Evolutionary conservation across 1,140 invertebrate species (phyloP).

Genomic region (Helicorthomorpha holstii): DNA sequence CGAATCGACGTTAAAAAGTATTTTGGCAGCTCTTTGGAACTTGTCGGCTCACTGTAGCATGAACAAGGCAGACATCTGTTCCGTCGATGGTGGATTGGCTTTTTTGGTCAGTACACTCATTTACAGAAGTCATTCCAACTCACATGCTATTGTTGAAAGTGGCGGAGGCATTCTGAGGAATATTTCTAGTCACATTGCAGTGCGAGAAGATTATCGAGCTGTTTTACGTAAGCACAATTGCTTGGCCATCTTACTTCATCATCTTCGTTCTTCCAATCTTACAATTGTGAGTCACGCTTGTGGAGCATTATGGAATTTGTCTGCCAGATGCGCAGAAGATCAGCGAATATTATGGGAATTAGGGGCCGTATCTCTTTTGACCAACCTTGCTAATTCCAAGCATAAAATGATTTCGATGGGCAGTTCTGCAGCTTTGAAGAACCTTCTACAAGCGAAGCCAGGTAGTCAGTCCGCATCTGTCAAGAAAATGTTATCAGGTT

Average conservation of each 20-base stretch:
- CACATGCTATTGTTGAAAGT: conserved; percentile 78
- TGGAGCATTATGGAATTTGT: conserved; percentile 88
- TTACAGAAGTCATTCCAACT: conserved; percentile 69
- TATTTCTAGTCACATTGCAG: conserved; percentile 84
- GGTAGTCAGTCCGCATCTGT: conserved; percentile 19
- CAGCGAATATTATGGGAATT: conserved; percentile 78
- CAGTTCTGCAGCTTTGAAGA: conserved; percentile 81
- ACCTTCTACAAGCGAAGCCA: conserved; percentile 66
- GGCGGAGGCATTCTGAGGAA: conserved; percentile 87
- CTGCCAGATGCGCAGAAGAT: conserved; percentile 70
- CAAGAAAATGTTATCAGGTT: conserved; percentile 38
- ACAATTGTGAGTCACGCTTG: conserved; percentile 93
- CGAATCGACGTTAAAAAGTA: conserved; percentile 85
- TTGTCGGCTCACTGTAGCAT: conserved; percentile 84
- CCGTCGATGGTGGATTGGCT: conserved; percentile 63
- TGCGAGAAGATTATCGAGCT: conserved; percentile 71
- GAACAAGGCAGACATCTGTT: conserved; percentile 87
- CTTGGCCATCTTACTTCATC: conserved; percentile 71
- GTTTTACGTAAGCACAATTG: conserved; percentile 74
- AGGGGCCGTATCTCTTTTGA: conserved; percentile 79
- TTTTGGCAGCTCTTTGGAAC: conserved; percentile 91
- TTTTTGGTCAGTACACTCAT: conserved; percentile 78
- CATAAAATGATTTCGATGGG: conserved; percentile 96
- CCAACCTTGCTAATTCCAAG: conserved; percentile 82
- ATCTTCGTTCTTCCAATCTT: conserved; percentile 78